Base-by-base conservation (phyloP, 1,140 invertebrate species). In the Colletes gigas region DNA sequence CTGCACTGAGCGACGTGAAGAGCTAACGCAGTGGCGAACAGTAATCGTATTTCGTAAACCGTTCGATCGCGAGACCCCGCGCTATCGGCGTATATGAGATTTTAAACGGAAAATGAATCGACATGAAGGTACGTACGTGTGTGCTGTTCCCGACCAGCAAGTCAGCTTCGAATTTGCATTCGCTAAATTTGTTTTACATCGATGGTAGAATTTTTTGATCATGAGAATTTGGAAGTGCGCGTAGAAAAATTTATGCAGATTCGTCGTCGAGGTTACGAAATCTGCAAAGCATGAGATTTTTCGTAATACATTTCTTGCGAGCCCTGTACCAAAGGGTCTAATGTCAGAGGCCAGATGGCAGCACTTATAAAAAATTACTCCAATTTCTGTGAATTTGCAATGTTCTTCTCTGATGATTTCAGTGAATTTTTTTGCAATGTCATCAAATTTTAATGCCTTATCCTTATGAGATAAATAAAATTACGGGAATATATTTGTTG, bases 61-160 rank as follows among this genome's bases (percentile, higher is more conserved):
- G 86, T 87, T 86, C 83, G 78, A 88, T 83, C 88, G 90, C 88
- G 87, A 93, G 90, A 92, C 90, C 91, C 93, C 92, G 92, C 92
- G 93, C 92, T 93, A 81, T 92, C 92, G 94, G 93, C 94, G 92
- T 93, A 92, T 93, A 93, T 93, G 93, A 93, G 86, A 93, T 91
- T 93, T 89, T 91, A 92, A 90, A 93, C 91, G 91, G 94, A 95
- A 95, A 95, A 97, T 97, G 96, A 96, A 95, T 95, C 95, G 96
- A 94, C 96, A 97, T 96, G 96, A 97, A 95, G 96, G 96, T 96
- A 94, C 94, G 95, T 94, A 90, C 92, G 93, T 87, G 79, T 83
- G 83, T 82, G 68, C 83, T 88, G 83, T 85, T 84, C 85, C 80
- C 85, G 67, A 77, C 77, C 71, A n/a, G 73, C 68, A 80, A 87